These are phyloP conservation scores for Electrona antarctica DNA, from an alignment of 2,113 vertebrate species.

Conservation along the genomic window DNA sequence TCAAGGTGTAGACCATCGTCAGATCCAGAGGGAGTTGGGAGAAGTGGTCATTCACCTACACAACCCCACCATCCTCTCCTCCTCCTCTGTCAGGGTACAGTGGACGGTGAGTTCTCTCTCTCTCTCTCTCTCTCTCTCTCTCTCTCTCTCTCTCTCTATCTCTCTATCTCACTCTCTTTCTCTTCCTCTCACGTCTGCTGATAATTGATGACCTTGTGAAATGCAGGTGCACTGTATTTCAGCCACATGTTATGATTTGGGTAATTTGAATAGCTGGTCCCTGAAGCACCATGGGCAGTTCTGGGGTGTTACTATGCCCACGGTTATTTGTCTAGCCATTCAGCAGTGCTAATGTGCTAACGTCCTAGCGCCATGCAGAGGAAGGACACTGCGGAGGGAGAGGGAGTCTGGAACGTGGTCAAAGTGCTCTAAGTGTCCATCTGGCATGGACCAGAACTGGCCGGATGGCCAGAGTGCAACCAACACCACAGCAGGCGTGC, in stretches of 20 bases:
- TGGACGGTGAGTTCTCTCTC: conserved; percentile 91
- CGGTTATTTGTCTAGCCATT: conserved; percentile 48
- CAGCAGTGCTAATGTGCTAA: conserved; percentile 45
- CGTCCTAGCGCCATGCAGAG: conserved; percentile 21
- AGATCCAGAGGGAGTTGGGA: conserved; percentile 94
- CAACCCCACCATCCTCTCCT: conserved; percentile 96
- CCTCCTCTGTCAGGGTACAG: conserved; percentile 94
- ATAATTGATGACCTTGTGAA: conserved; percentile 4
- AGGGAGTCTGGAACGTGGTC: conserved; percentile 30
- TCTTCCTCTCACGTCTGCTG: conserved; percentile 5
- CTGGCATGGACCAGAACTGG: conserved; percentile 44
- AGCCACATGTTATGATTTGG: conserved; percentile 22
- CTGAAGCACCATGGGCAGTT: conserved; percentile 42
- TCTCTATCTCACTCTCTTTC: neutral
- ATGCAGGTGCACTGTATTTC: conserved; percentile 13
- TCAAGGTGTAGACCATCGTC: conserved; percentile 96
- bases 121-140: too few relatives aligned
- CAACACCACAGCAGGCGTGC: conserved; percentile 24
- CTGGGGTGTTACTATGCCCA: conserved; percentile 14
- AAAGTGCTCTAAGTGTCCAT: conserved; percentile 51
- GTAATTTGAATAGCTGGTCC: conserved; percentile 19
- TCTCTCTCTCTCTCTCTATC: too few relatives aligned
- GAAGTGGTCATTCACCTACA: conserved; percentile 94
- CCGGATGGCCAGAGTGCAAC: conserved; percentile 31
- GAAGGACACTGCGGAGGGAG: conserved; percentile 38